phyloP scores from a whole-genome alignment of 2,797 vertebrate species.

The Amazona ochrocephala region DNA sequence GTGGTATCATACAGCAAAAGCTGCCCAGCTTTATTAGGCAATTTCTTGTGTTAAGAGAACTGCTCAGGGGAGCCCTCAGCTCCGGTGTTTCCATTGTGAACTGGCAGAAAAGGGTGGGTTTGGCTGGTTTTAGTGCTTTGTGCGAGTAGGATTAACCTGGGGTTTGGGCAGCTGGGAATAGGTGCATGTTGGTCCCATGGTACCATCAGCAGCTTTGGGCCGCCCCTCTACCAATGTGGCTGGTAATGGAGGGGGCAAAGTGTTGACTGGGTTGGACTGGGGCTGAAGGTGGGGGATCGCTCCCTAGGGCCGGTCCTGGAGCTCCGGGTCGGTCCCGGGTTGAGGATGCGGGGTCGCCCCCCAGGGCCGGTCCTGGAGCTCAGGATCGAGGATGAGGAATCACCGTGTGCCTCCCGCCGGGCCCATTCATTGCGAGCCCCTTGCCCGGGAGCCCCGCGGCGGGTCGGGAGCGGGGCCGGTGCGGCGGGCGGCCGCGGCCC shows the following conservation, averaged over 20 bases:
- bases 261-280: background rate
- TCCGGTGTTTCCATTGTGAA: background rate
- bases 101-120: background rate
- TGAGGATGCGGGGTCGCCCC: no score
- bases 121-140: background rate
- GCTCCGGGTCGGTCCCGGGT: no score
- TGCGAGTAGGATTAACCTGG: background rate
- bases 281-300: background rate
- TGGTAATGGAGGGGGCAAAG: background rate
- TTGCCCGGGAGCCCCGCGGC: background rate
- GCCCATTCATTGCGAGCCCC: background rate
- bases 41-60: background rate
- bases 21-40: constrained; percentile 37
- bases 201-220: background rate
- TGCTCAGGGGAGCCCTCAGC: background rate
- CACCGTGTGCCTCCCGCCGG: no score
- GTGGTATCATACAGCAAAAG: constrained; percentile 24
- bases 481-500: background rate
- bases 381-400: background rate
- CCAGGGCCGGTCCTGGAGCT: no score
- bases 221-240: background rate
- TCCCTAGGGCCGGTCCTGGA: no score
- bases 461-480: constrained; percentile 4
- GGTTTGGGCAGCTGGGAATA: background rate
- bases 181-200: background rate